Conservation (phyloP, 2,797 vertebrate genomes). For the Lutjanus argentimaculatus region DNA sequence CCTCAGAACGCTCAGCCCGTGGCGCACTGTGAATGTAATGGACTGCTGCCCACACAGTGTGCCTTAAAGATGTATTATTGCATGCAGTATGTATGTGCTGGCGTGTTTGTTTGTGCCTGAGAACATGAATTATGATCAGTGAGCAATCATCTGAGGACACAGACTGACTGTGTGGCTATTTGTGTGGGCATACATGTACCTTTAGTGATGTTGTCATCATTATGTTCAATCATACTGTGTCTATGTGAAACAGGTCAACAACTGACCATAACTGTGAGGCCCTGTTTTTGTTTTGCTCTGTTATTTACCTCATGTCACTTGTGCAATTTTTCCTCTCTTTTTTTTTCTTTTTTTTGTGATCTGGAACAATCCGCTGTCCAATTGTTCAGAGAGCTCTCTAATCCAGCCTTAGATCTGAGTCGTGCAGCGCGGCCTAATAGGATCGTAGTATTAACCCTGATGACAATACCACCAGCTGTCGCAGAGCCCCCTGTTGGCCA, state of each 20-base stretch:
- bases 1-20: neutral
- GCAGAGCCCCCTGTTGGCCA: conserved; percentile 84
- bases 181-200: neutral
- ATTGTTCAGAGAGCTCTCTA: conserved; percentile 94
- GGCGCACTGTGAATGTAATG: neutral
- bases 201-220: neutral
- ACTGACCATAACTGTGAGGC: too few species aligned
- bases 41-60: neutral
- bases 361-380: conserved; percentile 85
- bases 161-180: neutral
- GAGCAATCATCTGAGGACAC: neutral
- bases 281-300: conserved; percentile 9
- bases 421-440: conserved; percentile 85
- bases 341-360: conserved; percentile 37
- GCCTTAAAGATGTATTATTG: too few species aligned
- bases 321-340: conserved; percentile 19
- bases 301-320: conserved; percentile 37
- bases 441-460: conserved; percentile 88
- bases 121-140: neutral
- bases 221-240: neutral
- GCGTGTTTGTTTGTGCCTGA: neutral
- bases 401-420: conserved; percentile 92
- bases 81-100: neutral
- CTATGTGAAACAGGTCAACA: conserved; percentile 9
- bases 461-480: conserved; percentile 88